Conservation (phyloP, 1,140 invertebrate genomes). For the Macrobrachium nipponense region DNA sequence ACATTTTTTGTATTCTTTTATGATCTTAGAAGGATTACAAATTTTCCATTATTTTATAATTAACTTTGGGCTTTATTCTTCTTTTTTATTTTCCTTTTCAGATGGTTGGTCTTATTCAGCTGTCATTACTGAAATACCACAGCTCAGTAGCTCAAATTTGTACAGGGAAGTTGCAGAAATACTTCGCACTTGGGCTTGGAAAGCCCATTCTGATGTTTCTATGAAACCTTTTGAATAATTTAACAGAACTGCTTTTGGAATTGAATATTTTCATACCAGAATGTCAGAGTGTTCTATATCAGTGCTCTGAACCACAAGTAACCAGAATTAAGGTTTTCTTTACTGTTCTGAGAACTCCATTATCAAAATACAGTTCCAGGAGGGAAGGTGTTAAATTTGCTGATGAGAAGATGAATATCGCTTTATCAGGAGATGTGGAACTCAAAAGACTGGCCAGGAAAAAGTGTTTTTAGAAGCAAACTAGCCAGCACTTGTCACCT, state of each 20-base stretch:
- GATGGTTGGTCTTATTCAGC: slow-evolving; percentile 56
- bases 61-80: slow-evolving; percentile 13
- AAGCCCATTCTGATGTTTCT: slow-evolving; percentile 5
- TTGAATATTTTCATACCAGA: slow-evolving; percentile 33
- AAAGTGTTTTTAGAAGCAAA: slow-evolving; percentile 11
- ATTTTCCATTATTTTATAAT: background rate
- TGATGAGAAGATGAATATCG: slow-evolving; percentile 6
- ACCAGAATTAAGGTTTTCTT: slow-evolving; percentile 23
- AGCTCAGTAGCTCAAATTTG: slow-evolving; percentile 30
- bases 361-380: slow-evolving; percentile 13
- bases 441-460: background rate
- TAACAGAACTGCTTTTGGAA: slow-evolving; percentile 18
- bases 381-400: slow-evolving; percentile 39
- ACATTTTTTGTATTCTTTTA: no score
- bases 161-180: slow-evolving; percentile 41
- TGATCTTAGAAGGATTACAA: no score
- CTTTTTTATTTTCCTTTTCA: slow-evolving; percentile 31
- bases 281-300: background rate
- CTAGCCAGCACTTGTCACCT: background rate
- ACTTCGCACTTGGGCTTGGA: slow-evolving; percentile 33
- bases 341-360: slow-evolving; percentile 7
- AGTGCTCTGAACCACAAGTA: background rate
- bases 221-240: background rate
- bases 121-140: slow-evolving; percentile 26
- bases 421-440: background rate